Percentiles rank a stretch among this genome's conserved stretches.
Evolutionary conservation across 2,797 vertebrate species (phyloP).

Genomic region (Hylomyscus alleni): DNA sequence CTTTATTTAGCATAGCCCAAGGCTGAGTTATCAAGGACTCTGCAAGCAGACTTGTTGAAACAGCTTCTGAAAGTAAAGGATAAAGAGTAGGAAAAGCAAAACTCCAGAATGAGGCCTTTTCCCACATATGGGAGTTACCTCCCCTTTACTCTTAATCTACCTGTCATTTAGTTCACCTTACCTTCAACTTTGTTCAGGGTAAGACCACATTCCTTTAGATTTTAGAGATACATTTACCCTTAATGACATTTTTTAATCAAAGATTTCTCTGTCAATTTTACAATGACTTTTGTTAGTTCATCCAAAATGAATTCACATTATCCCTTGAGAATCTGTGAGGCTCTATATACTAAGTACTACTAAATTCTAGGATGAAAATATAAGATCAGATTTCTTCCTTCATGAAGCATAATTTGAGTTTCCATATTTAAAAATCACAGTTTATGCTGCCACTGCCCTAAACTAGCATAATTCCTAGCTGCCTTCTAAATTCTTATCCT

Average conservation of each 20-base stretch:
- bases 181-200: slow-evolving; percentile 18
- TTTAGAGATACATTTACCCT: slow-evolving; percentile 10
- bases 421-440: not conserved
- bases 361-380: slow-evolving; percentile 8
- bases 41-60: slow-evolving; percentile 82
- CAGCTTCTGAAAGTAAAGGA: slow-evolving; percentile 50
- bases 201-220: slow-evolving; percentile 11
- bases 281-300: slow-evolving; percentile 37
- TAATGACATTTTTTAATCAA: not conserved
- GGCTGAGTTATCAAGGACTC: slow-evolving; percentile 61
- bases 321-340: slow-evolving; percentile 8
- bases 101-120: slow-evolving; percentile 42
- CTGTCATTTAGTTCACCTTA: not conserved
- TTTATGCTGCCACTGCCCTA: not conserved
- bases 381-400: not conserved
- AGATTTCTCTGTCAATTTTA: slow-evolving; percentile 39
- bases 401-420: not conserved
- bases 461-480: not conserved
- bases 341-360: not conserved
- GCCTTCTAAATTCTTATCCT: not conserved
- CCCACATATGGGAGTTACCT: not conserved
- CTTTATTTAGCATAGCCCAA: slow-evolving; percentile 79
- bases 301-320: not conserved
- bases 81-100: slow-evolving; percentile 1
- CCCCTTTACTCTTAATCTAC: not conserved